Conservation (phyloP, 2,113 vertebrate genomes). For the Anhinga rufa region DNA sequence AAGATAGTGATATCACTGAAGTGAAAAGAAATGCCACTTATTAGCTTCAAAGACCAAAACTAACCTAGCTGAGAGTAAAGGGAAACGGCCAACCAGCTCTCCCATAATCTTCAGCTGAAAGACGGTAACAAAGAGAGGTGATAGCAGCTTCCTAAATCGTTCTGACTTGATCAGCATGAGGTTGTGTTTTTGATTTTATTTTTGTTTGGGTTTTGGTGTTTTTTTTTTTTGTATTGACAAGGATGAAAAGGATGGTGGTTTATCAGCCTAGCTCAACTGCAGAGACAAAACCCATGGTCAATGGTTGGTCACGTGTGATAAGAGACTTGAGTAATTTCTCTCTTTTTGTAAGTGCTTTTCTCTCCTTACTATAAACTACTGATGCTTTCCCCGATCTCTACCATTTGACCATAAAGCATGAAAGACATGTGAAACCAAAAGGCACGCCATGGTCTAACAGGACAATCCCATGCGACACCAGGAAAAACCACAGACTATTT, state of each 20-base stretch:
- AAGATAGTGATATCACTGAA: neutral
- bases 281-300: neutral
- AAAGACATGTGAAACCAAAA: neutral
- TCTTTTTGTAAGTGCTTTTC: neutral
- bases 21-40: neutral
- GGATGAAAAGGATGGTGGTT: neutral
- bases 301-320: rapidly evolving
- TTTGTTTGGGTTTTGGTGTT: too few relatives aligned
- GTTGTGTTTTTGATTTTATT: neutral
- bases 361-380: neutral
- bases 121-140: neutral
- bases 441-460: too few relatives aligned
- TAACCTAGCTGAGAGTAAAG: neutral
- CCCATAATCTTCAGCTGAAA: neutral
- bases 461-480: neutral
- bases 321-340: neutral
- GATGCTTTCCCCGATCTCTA: neutral
- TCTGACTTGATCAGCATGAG: neutral
- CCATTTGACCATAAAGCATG: neutral
- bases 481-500: rapidly evolving
- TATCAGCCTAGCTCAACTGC: neutral
- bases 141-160: neutral
- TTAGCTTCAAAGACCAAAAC: neutral
- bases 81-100: neutral
- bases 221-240: neutral